Base-by-base conservation (phyloP, 2,797 vertebrate species). In the Valencia hispanica region DNA sequence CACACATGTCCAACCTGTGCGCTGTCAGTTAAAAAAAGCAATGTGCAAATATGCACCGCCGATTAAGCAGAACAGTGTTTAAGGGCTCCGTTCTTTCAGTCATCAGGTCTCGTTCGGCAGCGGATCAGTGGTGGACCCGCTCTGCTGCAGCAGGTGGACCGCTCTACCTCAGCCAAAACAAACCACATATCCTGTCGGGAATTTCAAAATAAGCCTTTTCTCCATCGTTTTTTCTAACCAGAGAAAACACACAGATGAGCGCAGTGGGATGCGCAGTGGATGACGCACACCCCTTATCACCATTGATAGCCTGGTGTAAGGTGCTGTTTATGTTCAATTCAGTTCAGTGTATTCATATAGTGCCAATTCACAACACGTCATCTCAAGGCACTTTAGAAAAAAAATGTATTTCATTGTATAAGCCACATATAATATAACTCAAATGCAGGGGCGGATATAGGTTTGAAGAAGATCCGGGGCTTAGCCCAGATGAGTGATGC, bases 71-170 rank as follows among this genome's bases (percentile, higher is more conserved):
- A 20, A 5, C 30, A 17, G 55, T 30, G 55, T 57, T 30, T 10
- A 27, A 27, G 25, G 14, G 27, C 55, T 30, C 17, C 57, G 57
- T 32, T 63, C 30, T 9, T 34, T 34, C 32, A 36, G 59, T 18
- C 30, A 18, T 11, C 12, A 30, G 27, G 55, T 20, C 8, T 63
- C 51, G 25, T 55, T 25, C 2, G 22, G 9, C 51, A n/a, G 51
- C 18, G 20, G 9, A 22, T 22, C 50, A 22, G 22, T 6, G 50
- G 20, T 10, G 51, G 18, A 20, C 20, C 48, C 0, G 57, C 15
- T 61, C 30, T 18, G 57, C 57, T 61, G 59, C 59, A 63, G 59
- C 59, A 63, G 59, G 59, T 63, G 59, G 59, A 61, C 59, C 2
- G 5, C 55, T 30, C 55, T 32, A 15, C 14, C 30, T 27, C 55